phyloP scores from a whole-genome alignment of 2,797 vertebrate genomes.

The Fistularia commersonii region DNA sequence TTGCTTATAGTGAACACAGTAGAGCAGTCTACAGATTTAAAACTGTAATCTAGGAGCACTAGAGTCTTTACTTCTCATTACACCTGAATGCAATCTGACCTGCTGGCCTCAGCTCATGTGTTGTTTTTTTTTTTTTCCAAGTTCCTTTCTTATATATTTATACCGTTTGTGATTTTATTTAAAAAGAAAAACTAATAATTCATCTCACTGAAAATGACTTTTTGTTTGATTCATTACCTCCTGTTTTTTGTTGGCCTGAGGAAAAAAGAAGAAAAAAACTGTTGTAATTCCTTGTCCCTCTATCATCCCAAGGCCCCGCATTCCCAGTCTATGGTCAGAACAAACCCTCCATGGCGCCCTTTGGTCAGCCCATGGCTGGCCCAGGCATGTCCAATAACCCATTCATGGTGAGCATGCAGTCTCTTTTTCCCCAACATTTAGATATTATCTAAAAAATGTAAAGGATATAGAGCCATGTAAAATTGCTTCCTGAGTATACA shows the following conservation, averaged over 20 bases:
- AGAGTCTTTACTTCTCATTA: constrained; percentile 17
- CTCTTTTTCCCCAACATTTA: constrained; percentile 3
- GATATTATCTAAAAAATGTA: background rate
- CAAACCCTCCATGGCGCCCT: constrained; percentile 88
- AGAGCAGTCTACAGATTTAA: background rate
- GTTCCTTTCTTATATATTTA: constrained; percentile 4
- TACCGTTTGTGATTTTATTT: background rate
- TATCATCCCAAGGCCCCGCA: constrained; percentile 76
- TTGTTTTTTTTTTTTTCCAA: constrained; percentile 5
- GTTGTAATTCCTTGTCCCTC: constrained; percentile 17
- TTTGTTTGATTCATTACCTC: constrained; percentile 1
- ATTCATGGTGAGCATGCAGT: constrained; percentile 85
- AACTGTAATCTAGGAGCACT: too few relatives aligned
- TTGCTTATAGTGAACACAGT: too few relatives aligned
- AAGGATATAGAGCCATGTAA: background rate
- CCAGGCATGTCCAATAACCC: constrained; percentile 93
- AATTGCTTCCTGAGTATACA: background rate
- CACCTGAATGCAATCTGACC: constrained; percentile 47
- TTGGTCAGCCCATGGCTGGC: constrained; percentile 84
- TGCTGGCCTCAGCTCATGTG: constrained; percentile 11
- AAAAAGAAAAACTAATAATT: background rate
- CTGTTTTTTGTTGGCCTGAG: background rate
- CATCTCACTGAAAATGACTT: background rate
- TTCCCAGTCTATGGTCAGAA: constrained; percentile 90
- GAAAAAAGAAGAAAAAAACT: constrained; percentile 1